phyloP scores from a whole-genome alignment of 2,888 invertebrate genomes.

The Euzetes globulus region DNA sequence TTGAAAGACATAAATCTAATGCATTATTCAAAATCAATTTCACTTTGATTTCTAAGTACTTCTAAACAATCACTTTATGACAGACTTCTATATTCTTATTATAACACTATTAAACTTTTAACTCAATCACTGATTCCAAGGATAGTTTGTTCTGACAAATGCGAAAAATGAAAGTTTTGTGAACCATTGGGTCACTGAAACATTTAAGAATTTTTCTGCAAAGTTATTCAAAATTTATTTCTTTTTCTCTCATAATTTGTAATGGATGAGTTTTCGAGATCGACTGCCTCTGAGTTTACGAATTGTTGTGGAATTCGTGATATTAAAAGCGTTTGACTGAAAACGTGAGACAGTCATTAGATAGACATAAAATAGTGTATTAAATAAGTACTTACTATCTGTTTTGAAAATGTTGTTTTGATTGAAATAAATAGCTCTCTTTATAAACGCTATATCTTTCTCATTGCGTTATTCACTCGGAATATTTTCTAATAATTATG shows the following conservation, averaged over 20 bases:
- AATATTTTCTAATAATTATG: too few species aligned
- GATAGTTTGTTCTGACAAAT: not conserved
- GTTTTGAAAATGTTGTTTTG: too few species aligned
- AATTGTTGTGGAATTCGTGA: not conserved
- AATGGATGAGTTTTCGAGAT: not conserved
- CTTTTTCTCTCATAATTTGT: not conserved
- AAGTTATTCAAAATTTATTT: not conserved
- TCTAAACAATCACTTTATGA: not conserved
- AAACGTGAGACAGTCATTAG: not conserved
- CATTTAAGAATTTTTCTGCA: not conserved
- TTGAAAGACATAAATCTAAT: too few species aligned
- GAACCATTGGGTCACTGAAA: slow-evolving; percentile 23
- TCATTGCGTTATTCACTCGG: too few species aligned
- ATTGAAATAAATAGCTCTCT: too few species aligned
- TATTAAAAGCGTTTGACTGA: not conserved
- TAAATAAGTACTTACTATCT: not conserved
- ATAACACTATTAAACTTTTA: not conserved
- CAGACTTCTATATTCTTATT: not conserved
- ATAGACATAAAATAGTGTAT: not conserved
- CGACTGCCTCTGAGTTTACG: too few species aligned
- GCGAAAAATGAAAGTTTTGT: not conserved
- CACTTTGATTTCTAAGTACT: too few species aligned
- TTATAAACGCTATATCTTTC: too few species aligned
- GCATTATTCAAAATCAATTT: too few species aligned
- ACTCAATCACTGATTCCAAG: not conserved